Evolutionary conservation across 2,113 vertebrate species (phyloP), one percentile per base, ranked within the genome.

Genomic region (Odocoileus virginianus): DNA sequence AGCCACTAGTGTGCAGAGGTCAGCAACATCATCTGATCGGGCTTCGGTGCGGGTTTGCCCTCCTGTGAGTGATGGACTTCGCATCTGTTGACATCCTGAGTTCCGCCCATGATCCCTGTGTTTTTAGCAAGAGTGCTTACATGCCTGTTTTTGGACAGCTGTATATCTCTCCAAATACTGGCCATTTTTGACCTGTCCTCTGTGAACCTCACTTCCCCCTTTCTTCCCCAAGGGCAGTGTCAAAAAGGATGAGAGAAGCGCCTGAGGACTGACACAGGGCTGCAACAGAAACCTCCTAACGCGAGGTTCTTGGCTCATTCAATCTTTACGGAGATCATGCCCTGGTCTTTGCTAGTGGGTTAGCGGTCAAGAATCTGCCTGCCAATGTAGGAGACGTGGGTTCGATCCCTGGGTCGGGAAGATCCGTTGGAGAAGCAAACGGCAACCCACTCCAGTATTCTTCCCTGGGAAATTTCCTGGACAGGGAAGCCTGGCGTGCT

Each of bases 31-130:
- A 36, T 43, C 4, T 27, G 58, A 58, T 8, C 0, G 13, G 10
- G 45, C 13, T 6, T 19, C 2, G 0, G 30, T 19, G n/a, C 0
- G 16, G 45, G 45, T 40, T n/a, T 47, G 79, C 12, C 36, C 10
- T 40, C 8, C 13, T 7, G 4, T 7, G 23, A 1, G 16, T 33
- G 25, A n/a, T 27, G 5, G 28, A 30, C 5, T 11, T 60, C 15
- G 15, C 27, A 21, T 58, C 58, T 58, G 27, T 43, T 4, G 45
- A 5, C 25, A 9, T 21, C 33, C 28, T 8, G 7, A 30, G 17
- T 61, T 57, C 54, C 0, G 1, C 16, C 54, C 6, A 0, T 1
- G 21, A 2, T 86, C n/a, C 85, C 64, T 71, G 17, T 55, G 17
- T n/a, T 40, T 33, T 89, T 13, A 61, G 6, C 79, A 27, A 47